phyloP scores from a whole-genome alignment of 2,888 invertebrate species.

The Atrina japonica region DNA sequence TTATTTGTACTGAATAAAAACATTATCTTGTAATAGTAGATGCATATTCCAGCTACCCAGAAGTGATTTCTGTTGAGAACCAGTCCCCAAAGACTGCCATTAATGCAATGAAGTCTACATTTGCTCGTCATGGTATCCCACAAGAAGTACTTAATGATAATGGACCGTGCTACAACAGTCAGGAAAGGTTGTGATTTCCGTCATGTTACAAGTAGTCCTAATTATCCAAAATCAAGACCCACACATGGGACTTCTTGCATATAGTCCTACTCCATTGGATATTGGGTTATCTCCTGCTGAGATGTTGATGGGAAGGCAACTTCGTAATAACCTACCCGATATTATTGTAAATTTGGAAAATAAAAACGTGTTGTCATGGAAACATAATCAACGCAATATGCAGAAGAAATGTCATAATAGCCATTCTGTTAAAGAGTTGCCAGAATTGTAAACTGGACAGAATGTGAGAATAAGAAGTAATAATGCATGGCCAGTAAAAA shows the following conservation, averaged over 20 bases:
- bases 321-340: conserved; percentile 35
- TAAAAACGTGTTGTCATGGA: too few relatives aligned
- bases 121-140: conserved; percentile 50
- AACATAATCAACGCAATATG: too few relatives aligned
- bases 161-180: conserved; percentile 43
- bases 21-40: conserved; percentile 52
- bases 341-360: too few relatives aligned
- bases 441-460: too few relatives aligned
- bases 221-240: conserved; percentile 47
- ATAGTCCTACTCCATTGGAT: conserved; percentile 40
- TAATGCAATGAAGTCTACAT: conserved; percentile 35
- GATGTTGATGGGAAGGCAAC: conserved; percentile 38
- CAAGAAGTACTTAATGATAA: conserved; percentile 43
- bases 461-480: too few relatives aligned
- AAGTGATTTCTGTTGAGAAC: conserved; percentile 33
- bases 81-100: background rate
- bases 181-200: conserved; percentile 42
- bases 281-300: conserved; percentile 44
- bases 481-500: too few relatives aligned
- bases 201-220: conserved; percentile 48
- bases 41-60: conserved; percentile 44
- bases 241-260: conserved; percentile 41
- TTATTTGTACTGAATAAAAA: conserved; percentile 34
- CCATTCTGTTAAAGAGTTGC: too few relatives aligned
- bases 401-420: too few relatives aligned